These are phyloP conservation scores for Zoanthus sansibaricus DNA, from an alignment of 92 coral and sea anemone species.

Conservation along the genomic window DNA sequence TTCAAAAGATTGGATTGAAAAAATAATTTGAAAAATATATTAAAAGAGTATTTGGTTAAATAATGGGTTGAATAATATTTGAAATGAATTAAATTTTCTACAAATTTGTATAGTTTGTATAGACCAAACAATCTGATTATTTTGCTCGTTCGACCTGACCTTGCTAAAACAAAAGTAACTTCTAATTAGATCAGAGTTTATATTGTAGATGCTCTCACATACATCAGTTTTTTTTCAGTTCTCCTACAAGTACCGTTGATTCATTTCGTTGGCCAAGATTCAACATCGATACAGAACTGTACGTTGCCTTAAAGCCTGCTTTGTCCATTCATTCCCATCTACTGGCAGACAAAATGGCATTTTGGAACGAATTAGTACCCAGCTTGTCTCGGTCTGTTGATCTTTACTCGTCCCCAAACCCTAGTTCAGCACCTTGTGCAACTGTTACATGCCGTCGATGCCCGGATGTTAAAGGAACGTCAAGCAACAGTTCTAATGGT, in stretches of 20 bases:
- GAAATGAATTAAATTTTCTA: too few relatives aligned
- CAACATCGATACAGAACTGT: conserved; percentile 18
- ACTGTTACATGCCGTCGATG: conserved; percentile 11
- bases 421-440: neutral
- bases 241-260: conserved; percentile 26
- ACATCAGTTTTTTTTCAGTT: neutral
- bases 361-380: conserved; percentile 43
- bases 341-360: conserved; percentile 34
- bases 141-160: too few relatives aligned
- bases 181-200: too few relatives aligned
- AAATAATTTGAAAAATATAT: too few relatives aligned
- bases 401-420: neutral
- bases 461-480: neutral
- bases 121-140: too few relatives aligned
- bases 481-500: conserved; percentile 3
- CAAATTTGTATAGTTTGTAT: too few relatives aligned
- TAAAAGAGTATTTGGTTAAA: too few relatives aligned
- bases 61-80: too few relatives aligned
- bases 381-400: conserved; percentile 8
- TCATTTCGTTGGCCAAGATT: conserved; percentile 35
- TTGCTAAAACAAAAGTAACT: too few relatives aligned
- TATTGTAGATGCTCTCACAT: neutral
- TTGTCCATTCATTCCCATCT: conserved; percentile 15
- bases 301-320: conserved; percentile 18
- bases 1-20: too few relatives aligned